Evolutionary conservation across 1,140 invertebrate species (phyloP).

Genomic region (Bicyclus anynana): DNA sequence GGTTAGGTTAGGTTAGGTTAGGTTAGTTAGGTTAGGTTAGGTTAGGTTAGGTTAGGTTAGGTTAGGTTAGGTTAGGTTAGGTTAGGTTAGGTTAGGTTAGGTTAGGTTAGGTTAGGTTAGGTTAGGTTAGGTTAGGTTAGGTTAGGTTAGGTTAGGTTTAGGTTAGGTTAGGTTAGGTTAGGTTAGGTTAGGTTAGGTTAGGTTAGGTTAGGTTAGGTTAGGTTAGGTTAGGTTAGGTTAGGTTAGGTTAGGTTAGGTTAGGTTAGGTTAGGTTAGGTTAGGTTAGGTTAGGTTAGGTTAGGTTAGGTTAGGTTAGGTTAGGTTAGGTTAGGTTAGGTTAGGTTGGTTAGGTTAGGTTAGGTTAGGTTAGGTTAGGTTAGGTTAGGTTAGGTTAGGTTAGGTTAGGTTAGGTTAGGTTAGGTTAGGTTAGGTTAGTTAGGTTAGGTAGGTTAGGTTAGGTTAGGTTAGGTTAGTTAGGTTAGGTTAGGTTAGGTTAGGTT

Average conservation of each 20-base stretch:
- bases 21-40: conserved; percentile 9
- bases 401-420: conserved; percentile 9
- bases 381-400: conserved; percentile 10
- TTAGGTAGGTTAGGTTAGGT: conserved; percentile 6
- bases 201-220: conserved; percentile 8
- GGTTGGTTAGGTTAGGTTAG: conserved; percentile 9
- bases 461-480: conserved; percentile 6
- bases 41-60: conserved; percentile 10
- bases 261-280: conserved; percentile 9
- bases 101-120: conserved; percentile 9
- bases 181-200: conserved; percentile 9
- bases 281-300: conserved; percentile 9
- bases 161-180: conserved; percentile 9
- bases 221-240: conserved; percentile 9
- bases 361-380: conserved; percentile 9
- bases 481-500: conserved; percentile 8
- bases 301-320: conserved; percentile 10
- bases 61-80: conserved; percentile 9
- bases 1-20: conserved; percentile 9
- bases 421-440: conserved; percentile 9
- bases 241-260: conserved; percentile 9
- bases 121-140: conserved; percentile 9
- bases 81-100: conserved; percentile 9
- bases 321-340: conserved; percentile 10
- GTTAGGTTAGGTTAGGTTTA: conserved; percentile 10